These are phyloP conservation scores for Silurus meridionalis DNA, from an alignment of 2,113 vertebrate species.

Conservation along the genomic window DNA sequence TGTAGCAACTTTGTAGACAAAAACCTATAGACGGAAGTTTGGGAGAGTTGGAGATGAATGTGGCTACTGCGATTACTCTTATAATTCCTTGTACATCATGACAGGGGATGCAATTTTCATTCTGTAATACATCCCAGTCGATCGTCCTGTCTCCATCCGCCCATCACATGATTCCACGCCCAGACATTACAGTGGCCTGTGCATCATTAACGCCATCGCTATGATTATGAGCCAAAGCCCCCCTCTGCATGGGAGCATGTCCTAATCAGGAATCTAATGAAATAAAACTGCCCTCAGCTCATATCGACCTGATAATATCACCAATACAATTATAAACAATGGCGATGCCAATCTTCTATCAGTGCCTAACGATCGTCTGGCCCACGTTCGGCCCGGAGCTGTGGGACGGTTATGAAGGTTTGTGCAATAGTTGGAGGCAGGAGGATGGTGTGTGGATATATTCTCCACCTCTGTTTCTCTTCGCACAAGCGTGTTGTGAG, in stretches of 20 bases:
- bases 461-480: constrained; percentile 14
- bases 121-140: not conserved
- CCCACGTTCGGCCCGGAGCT: constrained; percentile 56
- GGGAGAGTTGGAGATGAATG: too few relatives aligned
- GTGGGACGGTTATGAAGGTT: constrained; percentile 46
- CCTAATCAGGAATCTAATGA: constrained; percentile 84
- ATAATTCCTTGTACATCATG: not conserved
- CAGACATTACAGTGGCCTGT: constrained; percentile 82
- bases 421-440: too few relatives aligned
- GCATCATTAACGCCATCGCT: constrained; percentile 85
- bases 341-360: constrained; percentile 66
- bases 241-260: constrained; percentile 78
- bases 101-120: not conserved
- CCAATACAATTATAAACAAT: constrained; percentile 77
- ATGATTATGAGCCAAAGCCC: constrained; percentile 88
- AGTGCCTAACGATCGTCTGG: constrained; percentile 61
- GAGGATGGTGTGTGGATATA: not conserved
- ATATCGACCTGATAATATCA: constrained; percentile 84
- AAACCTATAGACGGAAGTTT: not conserved
- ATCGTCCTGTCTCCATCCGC: not conserved
- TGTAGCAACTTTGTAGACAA: too few relatives aligned
- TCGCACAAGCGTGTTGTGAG: not conserved
- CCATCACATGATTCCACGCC: not conserved
- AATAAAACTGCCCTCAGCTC: constrained; percentile 81
- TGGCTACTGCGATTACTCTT: not conserved